Base-by-base conservation (phyloP, 2,797 vertebrate species). In the Neosilurus mollespiculum region DNA sequence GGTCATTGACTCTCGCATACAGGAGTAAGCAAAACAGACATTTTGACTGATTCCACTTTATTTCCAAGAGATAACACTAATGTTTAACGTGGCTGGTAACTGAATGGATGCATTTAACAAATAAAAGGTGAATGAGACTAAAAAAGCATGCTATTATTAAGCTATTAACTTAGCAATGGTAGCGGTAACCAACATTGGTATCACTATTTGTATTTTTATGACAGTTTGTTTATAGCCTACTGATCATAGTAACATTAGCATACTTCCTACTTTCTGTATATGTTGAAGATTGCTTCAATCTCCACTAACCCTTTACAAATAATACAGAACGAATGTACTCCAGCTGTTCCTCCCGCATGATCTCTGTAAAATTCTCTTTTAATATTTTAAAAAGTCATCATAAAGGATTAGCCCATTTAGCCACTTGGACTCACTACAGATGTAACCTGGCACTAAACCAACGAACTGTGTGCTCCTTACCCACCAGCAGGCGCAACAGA, bases 381-480 rank as follows among this genome's bases (percentile, higher is more conserved):
- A 43, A 51, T 24, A 16, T 80, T 71, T 59, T 15, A 78, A 43
- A 58, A 72, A 58, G 43, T 54, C 58, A n/a, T 71, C 49, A 56
- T 80, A 61, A 84, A 66, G 51, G 30, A 75, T 65, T 80, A 66
- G 78, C 69, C 78, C n/a, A 75, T 67, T 80, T 81, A 77, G 37
- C 7, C 54, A 54, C 37, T 76, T 22, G 43, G 62, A 59, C 62
- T 67, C 51, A 7, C 54, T 77, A 70, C 71, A 62, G 64, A 67
- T 77, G 24, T n/a, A 58, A 26, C 34, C 62, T 59, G 78, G 69
- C 70, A 49, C 22, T 80, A 16, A 61, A 80, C 61, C 78, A 73
- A 56, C 51, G 20, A 43, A 37, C 69, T 0, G 9, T 10, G 51
- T 56, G 59, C 51, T 66, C 26, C 22, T 66, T 84, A 34, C n/a